These are phyloP conservation scores for Nematostella vectensis DNA, from an alignment of 92 coral and sea anemone species.

Conservation along the genomic window DNA sequence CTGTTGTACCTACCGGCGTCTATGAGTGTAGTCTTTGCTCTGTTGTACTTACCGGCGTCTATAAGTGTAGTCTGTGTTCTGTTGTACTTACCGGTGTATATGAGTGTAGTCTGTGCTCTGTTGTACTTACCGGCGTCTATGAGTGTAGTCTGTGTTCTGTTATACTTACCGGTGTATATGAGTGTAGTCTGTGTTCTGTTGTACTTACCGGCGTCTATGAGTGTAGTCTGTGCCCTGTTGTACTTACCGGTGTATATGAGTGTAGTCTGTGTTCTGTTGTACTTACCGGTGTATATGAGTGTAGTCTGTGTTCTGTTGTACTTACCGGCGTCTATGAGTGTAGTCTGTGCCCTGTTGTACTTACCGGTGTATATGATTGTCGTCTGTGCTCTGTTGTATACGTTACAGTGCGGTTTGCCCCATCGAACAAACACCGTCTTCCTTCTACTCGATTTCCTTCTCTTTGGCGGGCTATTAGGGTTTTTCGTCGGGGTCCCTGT, in stretches of 20 bases:
- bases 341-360: conserved; percentile 5
- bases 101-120: too few relatives aligned
- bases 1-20: conserved; percentile 21
- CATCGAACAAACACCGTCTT: conserved; percentile 20
- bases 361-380: conserved; percentile 23
- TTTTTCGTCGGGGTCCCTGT: neutral
- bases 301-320: conserved; percentile 19
- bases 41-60: conserved; percentile 16
- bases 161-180: too few relatives aligned
- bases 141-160: too few relatives aligned
- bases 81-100: conserved; percentile 5
- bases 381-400: conserved; percentile 18
- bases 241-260: too few relatives aligned
- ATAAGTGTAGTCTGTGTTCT: conserved; percentile 15
- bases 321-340: conserved; percentile 16
- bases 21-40: conserved; percentile 14
- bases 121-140: too few relatives aligned
- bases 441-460: conserved; percentile 9
- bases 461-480: conserved; percentile 3
- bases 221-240: too few relatives aligned
- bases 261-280: too few relatives aligned
- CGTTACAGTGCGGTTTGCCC: conserved; percentile 18
- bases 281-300: conserved; percentile 17
- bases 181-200: too few relatives aligned
- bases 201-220: too few relatives aligned